phyloP scores from a whole-genome alignment of 2,797 vertebrate species.

The Epinephelus malabaricus region DNA sequence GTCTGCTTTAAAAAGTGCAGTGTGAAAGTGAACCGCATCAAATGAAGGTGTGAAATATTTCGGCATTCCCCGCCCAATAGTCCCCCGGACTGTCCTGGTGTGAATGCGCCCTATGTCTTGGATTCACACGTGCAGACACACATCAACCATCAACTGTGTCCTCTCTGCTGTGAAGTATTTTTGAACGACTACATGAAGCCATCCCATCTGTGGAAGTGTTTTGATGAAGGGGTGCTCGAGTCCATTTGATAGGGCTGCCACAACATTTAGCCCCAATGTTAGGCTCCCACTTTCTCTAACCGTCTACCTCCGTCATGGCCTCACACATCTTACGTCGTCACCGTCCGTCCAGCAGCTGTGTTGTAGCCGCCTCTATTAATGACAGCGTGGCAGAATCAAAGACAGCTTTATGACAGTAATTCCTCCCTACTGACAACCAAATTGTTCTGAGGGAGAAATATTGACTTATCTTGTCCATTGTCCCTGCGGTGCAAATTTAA shows the following conservation, averaged over 20 bases:
- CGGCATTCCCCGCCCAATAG: no score
- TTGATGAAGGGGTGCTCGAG: not conserved
- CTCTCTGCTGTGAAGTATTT: slow-evolving; percentile 1
- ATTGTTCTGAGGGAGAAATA: slow-evolving; percentile 72
- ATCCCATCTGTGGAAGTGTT: not conserved
- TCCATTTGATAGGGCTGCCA: slow-evolving; percentile 10
- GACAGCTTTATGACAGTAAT: slow-evolving; percentile 74
- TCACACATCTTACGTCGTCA: slow-evolving; percentile 51
- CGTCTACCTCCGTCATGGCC: slow-evolving; percentile 27
- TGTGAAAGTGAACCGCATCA: no score
- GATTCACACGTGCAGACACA: slow-evolving; percentile 24
- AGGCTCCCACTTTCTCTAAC: slow-evolving; percentile 27
- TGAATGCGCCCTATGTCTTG: not conserved
- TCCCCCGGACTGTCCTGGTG: no score
- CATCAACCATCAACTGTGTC: not conserved
- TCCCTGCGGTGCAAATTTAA: slow-evolving; percentile 57
- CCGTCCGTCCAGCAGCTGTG: slow-evolving; percentile 29
- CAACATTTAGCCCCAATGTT: slow-evolving; percentile 11
- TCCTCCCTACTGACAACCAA: slow-evolving; percentile 60
- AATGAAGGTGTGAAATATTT: no score
- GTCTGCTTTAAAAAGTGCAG: no score
- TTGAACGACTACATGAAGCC: not conserved
- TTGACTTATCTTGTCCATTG: slow-evolving; percentile 65
- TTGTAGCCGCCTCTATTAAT: slow-evolving; percentile 62
- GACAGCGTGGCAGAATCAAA: slow-evolving; percentile 63